Evolutionary conservation across 2,888 invertebrate species (phyloP).

Genomic region (Lutraria lutraria): DNA sequence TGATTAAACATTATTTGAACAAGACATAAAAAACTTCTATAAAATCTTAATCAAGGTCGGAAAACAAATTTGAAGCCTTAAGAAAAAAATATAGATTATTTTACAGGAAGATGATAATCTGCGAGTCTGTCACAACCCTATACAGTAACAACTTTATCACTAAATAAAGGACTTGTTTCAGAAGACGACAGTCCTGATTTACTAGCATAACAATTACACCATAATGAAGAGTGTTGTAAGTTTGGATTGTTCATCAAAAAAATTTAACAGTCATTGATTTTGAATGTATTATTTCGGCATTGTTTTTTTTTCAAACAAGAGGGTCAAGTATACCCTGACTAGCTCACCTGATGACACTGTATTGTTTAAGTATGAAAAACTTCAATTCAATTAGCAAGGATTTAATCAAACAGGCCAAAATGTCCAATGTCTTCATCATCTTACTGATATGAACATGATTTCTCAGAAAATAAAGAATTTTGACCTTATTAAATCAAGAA

Average conservation of each 20-base stretch:
- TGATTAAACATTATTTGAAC: slow-evolving; percentile 27
- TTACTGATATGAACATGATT: too few relatives aligned
- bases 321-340: background rate
- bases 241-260: background rate
- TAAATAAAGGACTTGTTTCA: background rate
- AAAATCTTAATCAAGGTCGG: slow-evolving; percentile 5
- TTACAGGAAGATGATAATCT: background rate
- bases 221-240: background rate
- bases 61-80: slow-evolving; percentile 7
- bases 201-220: background rate
- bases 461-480: too few relatives aligned
- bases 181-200: background rate
- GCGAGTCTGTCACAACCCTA: slow-evolving; percentile 13
- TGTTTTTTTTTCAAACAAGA: background rate
- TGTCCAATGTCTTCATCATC: too few relatives aligned
- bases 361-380: background rate
- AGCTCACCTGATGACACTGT: background rate
- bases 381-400: too few relatives aligned
- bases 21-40: slow-evolving; percentile 15
- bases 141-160: background rate
- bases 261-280: background rate
- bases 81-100: background rate
- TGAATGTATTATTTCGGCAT: background rate
- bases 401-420: too few relatives aligned
- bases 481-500: too few relatives aligned